These are phyloP conservation scores for Doryteuthis pealeii DNA, from an alignment of 1,140 invertebrate species.

Conservation along the genomic window DNA sequence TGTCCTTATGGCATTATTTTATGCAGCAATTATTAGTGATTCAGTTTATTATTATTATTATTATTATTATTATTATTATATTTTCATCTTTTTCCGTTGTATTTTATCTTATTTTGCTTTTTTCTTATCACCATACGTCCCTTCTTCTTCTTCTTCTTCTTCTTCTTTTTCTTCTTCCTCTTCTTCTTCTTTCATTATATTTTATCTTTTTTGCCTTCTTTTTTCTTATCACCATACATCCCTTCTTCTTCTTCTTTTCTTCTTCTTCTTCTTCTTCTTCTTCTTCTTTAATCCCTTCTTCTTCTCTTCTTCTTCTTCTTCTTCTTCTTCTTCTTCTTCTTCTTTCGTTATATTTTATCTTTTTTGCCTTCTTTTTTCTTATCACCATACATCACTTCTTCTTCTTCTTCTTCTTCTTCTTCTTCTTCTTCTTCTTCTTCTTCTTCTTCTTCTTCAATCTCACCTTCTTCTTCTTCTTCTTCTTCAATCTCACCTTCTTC, in stretches of 20 bases:
- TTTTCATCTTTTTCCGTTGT: background rate
- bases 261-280: too few species aligned
- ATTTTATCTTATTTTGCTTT: background rate
- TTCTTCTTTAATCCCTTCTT: background rate
- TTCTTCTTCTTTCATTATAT: background rate
- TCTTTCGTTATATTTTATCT: too few species aligned
- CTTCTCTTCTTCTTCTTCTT: background rate
- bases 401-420: background rate
- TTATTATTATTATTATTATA: constrained; percentile 1
- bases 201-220: background rate
- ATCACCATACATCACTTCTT: background rate
- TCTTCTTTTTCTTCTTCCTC: too few species aligned
- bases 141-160: too few species aligned
- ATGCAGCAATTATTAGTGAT: too few species aligned
- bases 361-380: too few species aligned
- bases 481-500: too few species aligned
- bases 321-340: background rate
- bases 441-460: too few species aligned
- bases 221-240: background rate
- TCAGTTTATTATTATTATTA: too few species aligned
- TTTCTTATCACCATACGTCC: background rate
- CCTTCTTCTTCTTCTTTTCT: too few species aligned
- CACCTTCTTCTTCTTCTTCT: too few species aligned
- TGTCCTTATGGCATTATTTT: too few species aligned
- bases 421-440: background rate